phyloP scores from a whole-genome alignment of 2,113 vertebrate species.

The Heterotilapia buettikoferi region DNA sequence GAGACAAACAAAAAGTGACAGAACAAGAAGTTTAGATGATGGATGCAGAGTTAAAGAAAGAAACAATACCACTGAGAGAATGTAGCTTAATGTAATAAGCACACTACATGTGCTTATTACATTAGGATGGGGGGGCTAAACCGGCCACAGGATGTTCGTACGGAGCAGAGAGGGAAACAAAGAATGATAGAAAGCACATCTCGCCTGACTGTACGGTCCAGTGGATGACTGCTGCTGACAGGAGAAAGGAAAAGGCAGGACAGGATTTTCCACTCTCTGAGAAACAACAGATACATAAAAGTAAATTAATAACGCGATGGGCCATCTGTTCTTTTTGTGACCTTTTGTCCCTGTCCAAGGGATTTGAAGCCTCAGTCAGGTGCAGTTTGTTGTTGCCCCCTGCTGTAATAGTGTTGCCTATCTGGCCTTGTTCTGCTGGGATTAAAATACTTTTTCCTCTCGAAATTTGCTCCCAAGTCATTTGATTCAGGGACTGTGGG shows the following conservation, averaged over 20 bases:
- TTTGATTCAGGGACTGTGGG: neutral
- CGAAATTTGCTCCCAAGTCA: neutral
- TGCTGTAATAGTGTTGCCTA: neutral
- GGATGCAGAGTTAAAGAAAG: neutral
- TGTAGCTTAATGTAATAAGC: neutral
- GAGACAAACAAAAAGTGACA: neutral
- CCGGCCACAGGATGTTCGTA: neutral
- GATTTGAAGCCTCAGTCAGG: neutral
- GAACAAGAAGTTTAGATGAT: neutral
- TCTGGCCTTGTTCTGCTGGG: neutral
- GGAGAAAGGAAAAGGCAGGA: neutral
- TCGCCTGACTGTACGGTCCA: neutral
- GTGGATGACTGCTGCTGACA: conserved; percentile 18
- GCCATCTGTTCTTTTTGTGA: conserved; percentile 12
- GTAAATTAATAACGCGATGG: neutral
- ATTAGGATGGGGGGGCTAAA: neutral
- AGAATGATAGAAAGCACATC: neutral
- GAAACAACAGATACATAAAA: conserved; percentile 39
- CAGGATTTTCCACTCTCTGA: conserved; percentile 32
- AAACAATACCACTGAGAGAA: neutral
- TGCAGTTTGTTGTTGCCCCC: conserved; percentile 6
- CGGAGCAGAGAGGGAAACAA: neutral
- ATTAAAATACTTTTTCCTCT: neutral
- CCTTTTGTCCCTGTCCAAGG: neutral
- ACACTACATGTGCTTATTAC: neutral